Evolutionary conservation across 2,888 invertebrate genomes (phyloP), one percentile per base, ranked within the genome.

Genomic region (Ceratothoa steindachneri): DNA sequence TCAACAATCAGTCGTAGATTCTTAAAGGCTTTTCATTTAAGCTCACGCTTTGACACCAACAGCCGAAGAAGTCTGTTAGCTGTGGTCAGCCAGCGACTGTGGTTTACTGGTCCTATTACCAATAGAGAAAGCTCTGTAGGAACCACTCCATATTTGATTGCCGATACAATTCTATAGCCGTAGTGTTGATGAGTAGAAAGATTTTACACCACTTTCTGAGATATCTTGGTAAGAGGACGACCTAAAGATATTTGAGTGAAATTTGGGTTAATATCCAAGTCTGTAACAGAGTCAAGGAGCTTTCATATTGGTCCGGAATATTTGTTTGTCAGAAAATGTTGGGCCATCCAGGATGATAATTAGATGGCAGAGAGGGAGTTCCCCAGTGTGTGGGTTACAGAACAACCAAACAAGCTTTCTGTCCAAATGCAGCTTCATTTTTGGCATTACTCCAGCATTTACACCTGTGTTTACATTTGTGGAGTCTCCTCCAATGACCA

Each of bases 111-210:
- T 24, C 68, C 72, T n/a, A 71, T 72, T 22, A 41, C 69, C 52
- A 72, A 72, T n/a, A 51, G 51, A 15, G 69, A 30, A n/a, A 72
- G 41, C 24, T 27, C 24, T 22, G 15, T 5, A 51, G 41, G 72
- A 3, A 72, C n/a, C n/a, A 19, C 69, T 30, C 72, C 67, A 19
- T 51, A 30, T 68, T 60, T 67, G 29, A 73, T 67, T 66, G 67
- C 71, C 51, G 64, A 66, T 28, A 71, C 29, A 12, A 66, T 74
- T 53, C 66, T 70, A 30, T 74, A 71, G 28, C 74, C 66, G 28
- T 74, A 74, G 65, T 31, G 52, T 67, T 74, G 71, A 41, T 73
- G 71, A 53, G 66, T 74, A 30, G 9, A 71, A 66, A 74, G 71
- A 27, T 71, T 52, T 19, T 72, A 24, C 12, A 19, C 65, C 19